Evolutionary conservation across 1,140 invertebrate species (phyloP), one percentile per base, ranked within the genome.

Genomic region (Lithobius niger): DNA sequence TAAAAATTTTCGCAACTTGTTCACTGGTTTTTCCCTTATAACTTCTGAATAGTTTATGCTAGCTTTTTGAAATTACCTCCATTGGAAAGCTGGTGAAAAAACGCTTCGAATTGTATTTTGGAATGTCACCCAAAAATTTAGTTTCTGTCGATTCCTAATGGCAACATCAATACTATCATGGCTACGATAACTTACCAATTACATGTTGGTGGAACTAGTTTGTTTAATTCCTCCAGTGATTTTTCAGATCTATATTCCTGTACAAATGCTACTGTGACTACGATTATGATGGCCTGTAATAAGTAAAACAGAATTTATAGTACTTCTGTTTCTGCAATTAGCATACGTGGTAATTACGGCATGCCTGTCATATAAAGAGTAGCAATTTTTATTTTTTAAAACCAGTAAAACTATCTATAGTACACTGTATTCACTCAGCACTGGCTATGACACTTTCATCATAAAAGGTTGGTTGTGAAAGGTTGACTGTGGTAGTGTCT

Each of bases 171-270:
- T 10, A 19, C 6, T 4, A 22, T 54, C 4, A 48, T 52, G 45
- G 6, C 21, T n/a, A n/a, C n/a, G 16, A 28, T 21, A 26, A 58
- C 64, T 65, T 66, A 77, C 75, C 75, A 76, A 61, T 74, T 72
- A 62, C 77, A 79, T 50, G 70, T 71, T 21, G 77, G 78, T n/a
- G 79, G 95, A 45, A 99, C 93, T 51, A 99, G 76, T 76, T 98
- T 98, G 60, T 89, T 97, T n/a, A 99, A 74, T 73, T 96, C 94
- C 71, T 98, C 86, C 6, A 99, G 71, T n/a, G 95, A 97, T 73
- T 98, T 96, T 74, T 99, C 97, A n/a, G 96, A 98, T 60, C 95
- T 80, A 72, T 97, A 97, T 76, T 99, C 96, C 78, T 97, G 94
- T 56, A 99, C 86, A 77, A 99, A 99, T 44, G 95, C 97, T 24